These are phyloP conservation scores for Caligus rogercresseyi DNA, from an alignment of 1,140 invertebrate genomes.

Conservation along the genomic window DNA sequence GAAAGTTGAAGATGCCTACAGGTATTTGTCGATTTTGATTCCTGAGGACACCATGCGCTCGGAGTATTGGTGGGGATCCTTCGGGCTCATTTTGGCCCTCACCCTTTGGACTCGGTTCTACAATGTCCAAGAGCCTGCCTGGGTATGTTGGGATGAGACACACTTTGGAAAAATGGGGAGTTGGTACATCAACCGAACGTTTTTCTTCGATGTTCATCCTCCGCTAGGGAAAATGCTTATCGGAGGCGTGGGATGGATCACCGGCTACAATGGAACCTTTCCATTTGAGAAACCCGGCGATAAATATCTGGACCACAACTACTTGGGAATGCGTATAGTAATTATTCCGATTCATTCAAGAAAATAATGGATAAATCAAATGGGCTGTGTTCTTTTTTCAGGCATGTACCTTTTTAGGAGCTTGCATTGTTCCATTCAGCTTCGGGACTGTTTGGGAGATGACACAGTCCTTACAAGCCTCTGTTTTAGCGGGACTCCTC, in stretches of 20 bases:
- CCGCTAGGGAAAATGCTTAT: slow-evolving; percentile 96
- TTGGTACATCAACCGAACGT: slow-evolving; percentile 92
- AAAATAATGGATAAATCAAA: slow-evolving; percentile 22
- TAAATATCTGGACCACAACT: slow-evolving; percentile 67
- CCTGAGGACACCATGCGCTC: not conserved
- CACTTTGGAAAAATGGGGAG: slow-evolving; percentile 98
- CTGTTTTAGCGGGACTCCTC: slow-evolving; percentile 54
- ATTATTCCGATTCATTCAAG: slow-evolving; percentile 29
- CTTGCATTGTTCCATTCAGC: slow-evolving; percentile 63
- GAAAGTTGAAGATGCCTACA: not conserved
- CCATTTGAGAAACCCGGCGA: slow-evolving; percentile 90
- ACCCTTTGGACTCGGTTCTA: slow-evolving; percentile 11
- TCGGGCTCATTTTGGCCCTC: not conserved
- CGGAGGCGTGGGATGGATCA: slow-evolving; percentile 70
- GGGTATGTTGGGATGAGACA: slow-evolving; percentile 73
- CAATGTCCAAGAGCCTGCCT: slow-evolving; percentile 10
- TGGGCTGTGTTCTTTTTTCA: slow-evolving; percentile 33
- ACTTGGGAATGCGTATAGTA: slow-evolving; percentile 86
- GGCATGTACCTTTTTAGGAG: slow-evolving; percentile 79
- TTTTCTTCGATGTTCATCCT: slow-evolving; percentile 97
- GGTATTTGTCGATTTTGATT: not conserved
- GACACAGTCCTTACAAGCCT: slow-evolving; percentile 55
- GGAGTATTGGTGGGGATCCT: not conserved
- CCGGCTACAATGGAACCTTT: slow-evolving; percentile 89
- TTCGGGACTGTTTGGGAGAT: slow-evolving; percentile 76